A percentile compares a stretch with the other conserved stretches of the same genome.
Conservation (phyloP, 2,888 invertebrate genomes). For the Chirona hameri region DNA sequence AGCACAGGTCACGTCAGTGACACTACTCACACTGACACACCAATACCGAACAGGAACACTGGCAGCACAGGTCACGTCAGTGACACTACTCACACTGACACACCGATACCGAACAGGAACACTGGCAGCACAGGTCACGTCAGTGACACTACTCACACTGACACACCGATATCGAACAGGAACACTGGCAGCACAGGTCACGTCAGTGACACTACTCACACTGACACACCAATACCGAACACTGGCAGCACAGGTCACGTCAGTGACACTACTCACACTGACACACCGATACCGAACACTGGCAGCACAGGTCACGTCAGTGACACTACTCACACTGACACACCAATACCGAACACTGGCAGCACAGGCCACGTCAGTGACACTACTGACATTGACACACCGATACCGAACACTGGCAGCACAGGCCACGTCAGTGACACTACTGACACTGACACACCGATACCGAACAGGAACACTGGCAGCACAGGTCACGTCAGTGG, state of each 20-base stretch:
- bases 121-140: constrained; percentile 50
- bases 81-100: too few species aligned
- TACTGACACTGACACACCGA: constrained; percentile 65
- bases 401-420: constrained; percentile 81
- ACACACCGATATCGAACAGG: too few species aligned
- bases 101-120: constrained; percentile 96
- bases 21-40: constrained; percentile 76
- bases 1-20: too few species aligned
- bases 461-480: constrained; percentile 87
- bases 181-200: constrained; percentile 61
- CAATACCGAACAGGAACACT: constrained; percentile 96
- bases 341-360: constrained; percentile 90
- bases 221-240: constrained; percentile 94
- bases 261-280: constrained; percentile 63
- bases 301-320: too few species aligned
- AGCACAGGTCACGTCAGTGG: too few species aligned
- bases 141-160: too few species aligned
- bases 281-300: constrained; percentile 97
- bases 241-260: constrained; percentile 53
- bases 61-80: too few species aligned
- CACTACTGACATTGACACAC: constrained; percentile 50
- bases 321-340: constrained; percentile 67
- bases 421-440: too few species aligned
- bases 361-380: too few species aligned
- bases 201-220: constrained; percentile 57